phyloP scores from a whole-genome alignment of 2,888 invertebrate species.

The Mythimna pallens region DNA sequence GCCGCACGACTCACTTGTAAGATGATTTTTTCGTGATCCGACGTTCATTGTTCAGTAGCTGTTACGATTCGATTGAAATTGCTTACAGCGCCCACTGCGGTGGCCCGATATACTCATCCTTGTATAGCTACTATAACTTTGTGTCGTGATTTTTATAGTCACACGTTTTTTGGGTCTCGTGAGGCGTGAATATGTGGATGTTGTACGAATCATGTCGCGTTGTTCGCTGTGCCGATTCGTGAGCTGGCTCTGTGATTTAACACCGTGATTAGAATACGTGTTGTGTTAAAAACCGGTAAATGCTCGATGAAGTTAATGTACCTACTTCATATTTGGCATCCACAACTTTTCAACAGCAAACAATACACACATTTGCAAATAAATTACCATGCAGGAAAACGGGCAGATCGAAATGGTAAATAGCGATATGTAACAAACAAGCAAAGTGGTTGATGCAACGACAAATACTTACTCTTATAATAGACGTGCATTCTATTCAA shows the following conservation, averaged over 20 bases:
- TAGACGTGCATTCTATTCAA: conserved; percentile 63
- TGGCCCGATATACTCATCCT: conserved; percentile 67
- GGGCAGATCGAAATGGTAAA: conserved; percentile 12
- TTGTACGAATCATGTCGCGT: conserved; percentile 6
- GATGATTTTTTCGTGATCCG: conserved; percentile 90
- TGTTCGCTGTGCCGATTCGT: conserved; percentile 15
- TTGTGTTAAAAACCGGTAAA: conserved; percentile 4
- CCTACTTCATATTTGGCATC: conserved; percentile 8
- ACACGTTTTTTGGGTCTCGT: conserved; percentile 56
- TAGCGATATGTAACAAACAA: conserved; percentile 36
- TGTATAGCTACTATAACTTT: conserved; percentile 15
- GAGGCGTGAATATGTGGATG: conserved; percentile 23
- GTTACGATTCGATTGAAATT: conserved; percentile 87
- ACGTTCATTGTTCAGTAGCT: conserved; percentile 89
- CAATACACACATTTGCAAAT: neutral
- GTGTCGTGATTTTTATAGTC: conserved; percentile 61
- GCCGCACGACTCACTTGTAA: conserved; percentile 87
- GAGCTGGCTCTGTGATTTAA: conserved; percentile 7
- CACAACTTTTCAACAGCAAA: conserved; percentile 2
- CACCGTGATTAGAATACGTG: conserved; percentile 16
- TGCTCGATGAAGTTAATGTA: conserved; percentile 6
- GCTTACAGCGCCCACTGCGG: conserved; percentile 78
- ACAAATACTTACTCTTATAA: conserved; percentile 55
- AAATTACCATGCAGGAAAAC: conserved; percentile 8
- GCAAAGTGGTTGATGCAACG: conserved; percentile 51